Conservation (phyloP, 2,113 vertebrate genomes). For the Martes martes region DNA sequence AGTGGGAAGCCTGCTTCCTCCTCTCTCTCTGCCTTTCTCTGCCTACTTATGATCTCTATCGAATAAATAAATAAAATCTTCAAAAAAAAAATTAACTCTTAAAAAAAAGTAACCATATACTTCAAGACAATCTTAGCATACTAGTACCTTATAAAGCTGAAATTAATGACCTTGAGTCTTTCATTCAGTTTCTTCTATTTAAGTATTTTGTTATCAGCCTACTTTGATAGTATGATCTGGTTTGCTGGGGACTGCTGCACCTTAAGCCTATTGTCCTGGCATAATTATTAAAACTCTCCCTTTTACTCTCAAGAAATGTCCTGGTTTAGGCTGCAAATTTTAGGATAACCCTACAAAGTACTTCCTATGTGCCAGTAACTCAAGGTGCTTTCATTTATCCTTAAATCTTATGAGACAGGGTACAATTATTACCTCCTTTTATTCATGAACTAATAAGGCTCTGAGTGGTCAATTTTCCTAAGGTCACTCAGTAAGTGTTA, state of each 20-base stretch:
- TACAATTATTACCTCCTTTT: neutral
- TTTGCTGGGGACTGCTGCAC: neutral
- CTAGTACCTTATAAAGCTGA: neutral
- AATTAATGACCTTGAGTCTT: neutral
- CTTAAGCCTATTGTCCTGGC: neutral
- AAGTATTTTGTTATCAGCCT: neutral
- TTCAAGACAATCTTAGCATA: neutral
- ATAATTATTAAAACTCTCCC: conserved; percentile 8
- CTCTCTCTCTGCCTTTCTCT: too few relatives aligned
- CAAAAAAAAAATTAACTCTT: too few relatives aligned
- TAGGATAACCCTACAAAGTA: neutral
- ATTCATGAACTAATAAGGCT: neutral
- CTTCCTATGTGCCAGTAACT: neutral
- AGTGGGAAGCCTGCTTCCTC: too few relatives aligned
- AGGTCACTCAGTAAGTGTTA: neutral
- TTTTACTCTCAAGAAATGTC: neutral
- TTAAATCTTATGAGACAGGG: neutral
- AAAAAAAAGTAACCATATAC: neutral
- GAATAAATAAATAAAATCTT: too few relatives aligned
- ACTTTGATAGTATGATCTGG: neutral
- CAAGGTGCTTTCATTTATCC: neutral
- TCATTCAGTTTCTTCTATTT: neutral
- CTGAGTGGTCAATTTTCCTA: neutral
- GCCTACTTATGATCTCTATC: too few relatives aligned
- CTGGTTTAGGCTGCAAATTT: neutral